phyloP scores from a whole-genome alignment of 2,113 vertebrate species.

The Buteo buteo region DNA sequence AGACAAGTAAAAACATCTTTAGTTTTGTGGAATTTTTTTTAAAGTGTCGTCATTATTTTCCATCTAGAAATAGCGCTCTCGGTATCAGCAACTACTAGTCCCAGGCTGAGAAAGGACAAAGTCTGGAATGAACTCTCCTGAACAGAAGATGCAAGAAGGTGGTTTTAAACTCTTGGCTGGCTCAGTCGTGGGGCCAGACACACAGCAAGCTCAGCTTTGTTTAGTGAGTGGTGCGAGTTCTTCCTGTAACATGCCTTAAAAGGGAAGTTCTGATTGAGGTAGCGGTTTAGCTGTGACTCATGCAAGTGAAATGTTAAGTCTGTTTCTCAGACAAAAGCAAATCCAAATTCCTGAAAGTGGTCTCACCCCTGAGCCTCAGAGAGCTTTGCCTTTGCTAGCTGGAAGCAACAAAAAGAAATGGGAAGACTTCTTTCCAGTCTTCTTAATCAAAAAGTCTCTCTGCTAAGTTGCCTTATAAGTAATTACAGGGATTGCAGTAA shows the following conservation, averaged over 20 bases:
- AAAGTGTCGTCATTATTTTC: not conserved
- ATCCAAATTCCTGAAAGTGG: not conserved
- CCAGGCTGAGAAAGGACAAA: not conserved
- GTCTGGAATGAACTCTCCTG: not conserved
- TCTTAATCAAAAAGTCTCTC: not conserved
- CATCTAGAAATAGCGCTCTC: not conserved
- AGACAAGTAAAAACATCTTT: not conserved
- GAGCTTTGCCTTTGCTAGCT: conserved; percentile 18
- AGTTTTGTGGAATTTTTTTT: not conserved
- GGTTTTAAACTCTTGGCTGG: not conserved
- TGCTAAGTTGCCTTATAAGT: not conserved
- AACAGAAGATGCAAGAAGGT: not conserved
- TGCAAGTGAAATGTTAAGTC: conserved; percentile 38
- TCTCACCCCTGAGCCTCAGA: not conserved
- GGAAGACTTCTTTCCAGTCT: not conserved
- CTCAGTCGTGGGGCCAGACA: not conserved
- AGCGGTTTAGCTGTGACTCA: conserved; percentile 70
- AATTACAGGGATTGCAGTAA: not conserved
- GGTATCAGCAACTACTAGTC: not conserved
- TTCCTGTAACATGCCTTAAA: conserved; percentile 63
- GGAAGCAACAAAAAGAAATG: not conserved
- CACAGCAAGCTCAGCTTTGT: not conserved
- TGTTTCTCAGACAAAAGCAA: not conserved
- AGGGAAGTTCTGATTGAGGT: conserved; percentile 51
- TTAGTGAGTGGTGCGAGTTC: not conserved